These are phyloP conservation scores for Pristionchus japonicus DNA, from an alignment of 2,888 invertebrate species.

Conservation along the genomic window DNA sequence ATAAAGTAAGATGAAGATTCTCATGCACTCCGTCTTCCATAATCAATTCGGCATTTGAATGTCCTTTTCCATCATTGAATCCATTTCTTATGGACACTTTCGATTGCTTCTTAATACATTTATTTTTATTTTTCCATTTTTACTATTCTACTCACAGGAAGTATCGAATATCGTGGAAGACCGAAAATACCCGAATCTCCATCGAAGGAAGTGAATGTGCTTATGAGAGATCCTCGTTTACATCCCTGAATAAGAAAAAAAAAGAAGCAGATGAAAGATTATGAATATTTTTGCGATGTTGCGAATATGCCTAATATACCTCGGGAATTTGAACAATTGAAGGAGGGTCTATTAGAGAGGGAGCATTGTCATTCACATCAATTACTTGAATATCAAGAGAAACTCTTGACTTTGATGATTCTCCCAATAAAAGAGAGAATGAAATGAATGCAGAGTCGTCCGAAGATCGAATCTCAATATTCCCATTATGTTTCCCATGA, in stretches of 20 bases:
- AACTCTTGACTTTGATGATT: conserved; percentile 58
- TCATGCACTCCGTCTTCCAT: not conserved
- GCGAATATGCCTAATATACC: not conserved
- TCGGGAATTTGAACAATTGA: not conserved
- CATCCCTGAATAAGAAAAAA: not conserved
- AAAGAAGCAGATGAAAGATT: too few relatives aligned
- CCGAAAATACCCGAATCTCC: conserved; percentile 43
- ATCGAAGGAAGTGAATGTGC: conserved; percentile 36
- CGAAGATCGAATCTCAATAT: not conserved
- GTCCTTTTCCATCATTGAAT: conserved; percentile 33
- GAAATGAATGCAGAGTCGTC: conserved; percentile 46
- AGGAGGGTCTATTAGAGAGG: conserved; percentile 54
- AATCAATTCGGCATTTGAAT: conserved; percentile 23
- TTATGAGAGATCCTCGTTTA: not conserved
- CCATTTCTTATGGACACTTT: not conserved
- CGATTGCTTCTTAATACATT: not conserved
- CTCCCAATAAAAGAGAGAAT: conserved; percentile 58
- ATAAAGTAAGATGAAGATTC: not conserved
- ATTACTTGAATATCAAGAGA: conserved; percentile 72
- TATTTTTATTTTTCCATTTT: not conserved
- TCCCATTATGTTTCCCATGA: not conserved
- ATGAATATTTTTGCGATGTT: too few relatives aligned
- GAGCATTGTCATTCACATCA: conserved; percentile 74
- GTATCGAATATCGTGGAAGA: conserved; percentile 33
- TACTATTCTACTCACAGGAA: conserved; percentile 27